Percentiles rank a stretch among this genome's conserved stretches.
Conservation (phyloP, 2,797 vertebrate species). For the Hippocampus kuda region DNA sequence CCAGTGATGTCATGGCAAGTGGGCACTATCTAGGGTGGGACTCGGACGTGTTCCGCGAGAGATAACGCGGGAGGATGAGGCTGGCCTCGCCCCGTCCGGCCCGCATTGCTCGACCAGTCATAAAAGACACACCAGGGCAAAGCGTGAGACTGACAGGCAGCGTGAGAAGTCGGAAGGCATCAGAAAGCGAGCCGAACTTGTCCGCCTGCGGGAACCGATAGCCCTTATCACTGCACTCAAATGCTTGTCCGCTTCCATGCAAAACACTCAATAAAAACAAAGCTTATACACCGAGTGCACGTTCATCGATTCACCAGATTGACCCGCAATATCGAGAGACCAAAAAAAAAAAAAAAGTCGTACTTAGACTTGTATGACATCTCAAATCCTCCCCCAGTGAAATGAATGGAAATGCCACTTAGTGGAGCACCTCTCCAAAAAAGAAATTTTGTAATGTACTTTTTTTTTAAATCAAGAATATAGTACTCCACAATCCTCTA, state of each 20-base stretch:
- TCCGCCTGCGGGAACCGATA: conserved; percentile 67
- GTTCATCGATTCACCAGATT: no score
- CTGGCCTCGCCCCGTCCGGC: conserved; percentile 48
- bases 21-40: conserved; percentile 76
- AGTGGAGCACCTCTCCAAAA: no score
- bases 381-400: no score
- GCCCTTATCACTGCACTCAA: conserved; percentile 55
- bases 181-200: conserved; percentile 5
- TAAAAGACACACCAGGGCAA: conserved; percentile 20
- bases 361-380: no score
- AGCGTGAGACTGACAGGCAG: conserved; percentile 41
- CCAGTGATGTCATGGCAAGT: conserved; percentile 52
- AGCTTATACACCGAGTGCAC: background rate
- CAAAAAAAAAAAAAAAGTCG: no score
- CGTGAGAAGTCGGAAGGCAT: conserved; percentile 25
- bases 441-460: no score
- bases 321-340: no score
- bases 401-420: no score
- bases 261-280: conserved; percentile 7
- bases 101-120: conserved; percentile 26
- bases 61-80: conserved; percentile 68
- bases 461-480: no score
- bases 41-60: conserved; percentile 70
- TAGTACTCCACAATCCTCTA: no score
- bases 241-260: conserved; percentile 20